Base-by-base conservation (phyloP, 2,888 invertebrate species). In the Andrena camellia region DNA sequence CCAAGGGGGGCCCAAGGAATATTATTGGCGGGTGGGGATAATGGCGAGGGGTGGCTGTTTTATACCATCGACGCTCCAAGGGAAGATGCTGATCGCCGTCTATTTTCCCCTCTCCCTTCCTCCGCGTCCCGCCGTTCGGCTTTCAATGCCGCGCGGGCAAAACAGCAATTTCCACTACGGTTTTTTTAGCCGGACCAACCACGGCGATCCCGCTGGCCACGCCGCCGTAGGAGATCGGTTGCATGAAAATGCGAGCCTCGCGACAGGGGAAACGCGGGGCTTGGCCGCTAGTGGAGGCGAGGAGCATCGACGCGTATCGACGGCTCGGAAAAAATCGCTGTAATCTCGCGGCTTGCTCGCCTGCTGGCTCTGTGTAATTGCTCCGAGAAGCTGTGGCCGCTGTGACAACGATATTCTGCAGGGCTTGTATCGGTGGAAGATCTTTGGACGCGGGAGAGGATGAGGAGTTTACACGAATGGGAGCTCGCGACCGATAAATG, bases 151-250 rank as follows among this genome's bases (percentile, higher is more conserved):
- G 80, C 72, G 77, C 71, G 62, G 74, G 69, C 80, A 69, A 86
- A 83, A 88, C 88, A 88, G 75, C 86, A 84, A 88, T 85, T 86
- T 88, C 82, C 83, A 85, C 85, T 86, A 85, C 54, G 71, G 20
- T 64, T 71, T 75, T 70, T 84, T 67, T 74, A 31, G 33, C 60
- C 17, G 29, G 67, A 83, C 83, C 72, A 78, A 75, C 78, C 83
- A 62, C 78, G 72, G 71, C 59, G 86, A 78, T 83, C 73, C 59
- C 54, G 63, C 42, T 31, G 73, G 62, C 62, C 60, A 26, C 10
- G 33, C 26, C 50, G 29, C 50, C 54, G 35, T 35, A 23, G 63
- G 63, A 33, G 23, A 63, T 23, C 63, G 63, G 20, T 4, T 33
- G 68, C 57, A 77, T 77, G 74, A 50, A 74, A 78, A 78, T 66